These are phyloP conservation scores for Phrynocephalus versicolor DNA, from an alignment of 2,113 vertebrate species.

Conservation along the genomic window DNA sequence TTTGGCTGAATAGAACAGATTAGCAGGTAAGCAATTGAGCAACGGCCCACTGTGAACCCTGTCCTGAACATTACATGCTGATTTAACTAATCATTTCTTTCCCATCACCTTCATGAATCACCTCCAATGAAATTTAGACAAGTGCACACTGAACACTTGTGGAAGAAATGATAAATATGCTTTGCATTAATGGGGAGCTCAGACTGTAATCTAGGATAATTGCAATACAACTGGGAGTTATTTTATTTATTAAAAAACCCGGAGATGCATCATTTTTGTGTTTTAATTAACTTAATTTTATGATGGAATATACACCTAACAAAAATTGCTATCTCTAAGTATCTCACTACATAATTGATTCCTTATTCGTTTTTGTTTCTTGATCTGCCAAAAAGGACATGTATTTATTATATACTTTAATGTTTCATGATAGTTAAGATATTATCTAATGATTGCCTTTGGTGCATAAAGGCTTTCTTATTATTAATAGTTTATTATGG, in stretches of 20 bases:
- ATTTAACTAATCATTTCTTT: slow-evolving; percentile 65
- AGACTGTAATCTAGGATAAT: slow-evolving; percentile 33
- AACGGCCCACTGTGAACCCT: slow-evolving; percentile 51
- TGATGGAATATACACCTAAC: too few species aligned
- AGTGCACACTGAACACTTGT: slow-evolving; percentile 29
- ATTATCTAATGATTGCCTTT: background rate
- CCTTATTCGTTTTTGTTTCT: slow-evolving; percentile 50
- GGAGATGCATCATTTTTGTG: background rate
- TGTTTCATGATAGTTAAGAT: background rate
- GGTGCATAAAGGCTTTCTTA: background rate
- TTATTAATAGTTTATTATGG: background rate
- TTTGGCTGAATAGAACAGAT: slow-evolving; percentile 68
- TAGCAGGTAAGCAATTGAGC: slow-evolving; percentile 64
- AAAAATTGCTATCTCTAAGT: background rate
- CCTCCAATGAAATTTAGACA: slow-evolving; percentile 43
- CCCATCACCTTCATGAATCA: slow-evolving; percentile 63
- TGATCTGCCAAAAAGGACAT: slow-evolving; percentile 59
- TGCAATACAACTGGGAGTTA: slow-evolving; percentile 13
- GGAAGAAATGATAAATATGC: slow-evolving; percentile 48
- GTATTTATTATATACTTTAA: slow-evolving; percentile 38
- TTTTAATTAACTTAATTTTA: background rate
- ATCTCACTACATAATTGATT: background rate
- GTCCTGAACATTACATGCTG: slow-evolving; percentile 60
- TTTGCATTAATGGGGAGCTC: slow-evolving; percentile 42
- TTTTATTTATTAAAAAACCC: background rate